A percentile compares a stretch with the other conserved stretches of the same genome.
Conservation (phyloP, 1,140 invertebrate species). For the Cotesia chilonis region DNA sequence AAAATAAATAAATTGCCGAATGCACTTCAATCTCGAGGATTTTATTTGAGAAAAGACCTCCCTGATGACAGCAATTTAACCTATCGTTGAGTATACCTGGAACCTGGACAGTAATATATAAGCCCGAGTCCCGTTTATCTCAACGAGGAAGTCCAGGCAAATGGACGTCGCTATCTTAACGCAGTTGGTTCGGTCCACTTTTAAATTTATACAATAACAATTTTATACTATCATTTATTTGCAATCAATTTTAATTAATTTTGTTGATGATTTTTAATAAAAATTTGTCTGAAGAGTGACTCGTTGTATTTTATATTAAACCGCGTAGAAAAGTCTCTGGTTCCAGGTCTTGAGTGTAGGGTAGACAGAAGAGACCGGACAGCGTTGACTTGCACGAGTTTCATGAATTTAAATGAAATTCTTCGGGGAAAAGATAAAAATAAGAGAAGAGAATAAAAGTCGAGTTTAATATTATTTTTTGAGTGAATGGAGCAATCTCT, state of each 20-base stretch:
- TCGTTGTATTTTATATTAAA: background rate
- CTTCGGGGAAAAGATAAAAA: constrained; percentile 17
- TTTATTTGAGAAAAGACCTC: constrained; percentile 25
- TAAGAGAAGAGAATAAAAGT: constrained; percentile 1
- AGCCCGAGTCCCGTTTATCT: constrained; percentile 10
- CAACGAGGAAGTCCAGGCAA: constrained; percentile 22
- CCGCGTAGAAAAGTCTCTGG: background rate
- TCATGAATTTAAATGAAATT: constrained; percentile 57
- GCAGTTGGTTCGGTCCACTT: constrained; percentile 16
- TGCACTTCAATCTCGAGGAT: constrained; percentile 40
- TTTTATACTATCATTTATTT: constrained; percentile 34
- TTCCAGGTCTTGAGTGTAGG: background rate
- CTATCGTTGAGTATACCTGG: no score
- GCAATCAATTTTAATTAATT: constrained; percentile 26
- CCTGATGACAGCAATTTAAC: constrained; percentile 2
- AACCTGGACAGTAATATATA: background rate
- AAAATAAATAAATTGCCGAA: constrained; percentile 42
- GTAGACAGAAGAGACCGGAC: constrained; percentile 17
- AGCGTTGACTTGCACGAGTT: constrained; percentile 46
- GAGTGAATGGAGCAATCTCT: background rate
- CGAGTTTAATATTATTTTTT: background rate
- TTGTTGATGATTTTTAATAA: no score
- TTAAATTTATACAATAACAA: background rate
- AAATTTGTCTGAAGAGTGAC: no score
- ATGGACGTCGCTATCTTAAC: constrained; percentile 23